These are phyloP conservation scores for Mus pahari DNA, from an alignment of 2,113 vertebrate genomes.

Conservation along the genomic window DNA sequence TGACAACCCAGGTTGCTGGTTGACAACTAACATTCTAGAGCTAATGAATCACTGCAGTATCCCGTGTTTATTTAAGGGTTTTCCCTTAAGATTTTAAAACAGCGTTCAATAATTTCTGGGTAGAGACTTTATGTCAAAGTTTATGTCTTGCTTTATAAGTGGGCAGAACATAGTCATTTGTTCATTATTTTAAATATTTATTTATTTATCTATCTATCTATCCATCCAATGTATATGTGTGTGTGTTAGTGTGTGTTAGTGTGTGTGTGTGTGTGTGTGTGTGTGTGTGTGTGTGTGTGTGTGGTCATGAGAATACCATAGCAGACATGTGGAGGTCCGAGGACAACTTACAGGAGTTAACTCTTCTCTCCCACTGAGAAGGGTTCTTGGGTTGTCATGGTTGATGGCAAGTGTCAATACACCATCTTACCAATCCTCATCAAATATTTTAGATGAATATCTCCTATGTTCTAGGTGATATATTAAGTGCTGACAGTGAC, in stretches of 20 bases:
- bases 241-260: background rate
- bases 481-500: background rate
- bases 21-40: background rate
- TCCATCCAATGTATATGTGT: background rate
- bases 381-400: background rate
- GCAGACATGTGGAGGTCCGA: background rate
- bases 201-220: background rate
- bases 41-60: background rate
- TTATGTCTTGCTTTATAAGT: background rate
- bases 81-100: slow-evolving; percentile 46
- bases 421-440: background rate
- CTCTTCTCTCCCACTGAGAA: background rate
- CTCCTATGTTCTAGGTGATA: background rate
- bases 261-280: background rate
- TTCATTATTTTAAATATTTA: background rate
- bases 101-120: background rate
- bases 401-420: too few relatives aligned
- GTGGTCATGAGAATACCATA: background rate
- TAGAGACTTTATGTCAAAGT: slow-evolving; percentile 6
- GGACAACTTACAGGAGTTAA: background rate
- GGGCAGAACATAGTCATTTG: background rate
- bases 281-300: background rate
- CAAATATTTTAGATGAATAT: background rate
- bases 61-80: background rate
- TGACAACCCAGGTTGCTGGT: background rate